A percentile compares a stretch with the other conserved stretches of the same genome.
These are phyloP conservation scores for Chloropsis hardwickii DNA, from an alignment of 2,113 vertebrate species.

Conservation along the genomic window DNA sequence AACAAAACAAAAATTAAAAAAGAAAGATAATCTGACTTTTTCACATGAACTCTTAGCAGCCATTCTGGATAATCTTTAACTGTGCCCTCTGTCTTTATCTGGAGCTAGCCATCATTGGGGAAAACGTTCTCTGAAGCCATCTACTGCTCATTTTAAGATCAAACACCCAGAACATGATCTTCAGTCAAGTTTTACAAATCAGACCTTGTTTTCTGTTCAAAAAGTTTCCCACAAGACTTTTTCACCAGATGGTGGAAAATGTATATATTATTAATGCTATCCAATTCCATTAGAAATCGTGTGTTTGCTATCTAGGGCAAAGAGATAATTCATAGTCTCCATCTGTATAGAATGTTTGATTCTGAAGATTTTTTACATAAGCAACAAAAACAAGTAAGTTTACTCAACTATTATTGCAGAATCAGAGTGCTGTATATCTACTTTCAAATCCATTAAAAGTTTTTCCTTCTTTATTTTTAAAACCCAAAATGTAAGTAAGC, in stretches of 20 bases:
- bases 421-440: background rate
- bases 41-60: background rate
- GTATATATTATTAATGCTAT: conserved; percentile 72
- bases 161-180: background rate
- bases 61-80: background rate
- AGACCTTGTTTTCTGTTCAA: conserved; percentile 42
- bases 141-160: conserved; percentile 21
- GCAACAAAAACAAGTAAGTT: background rate
- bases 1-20: too few relatives aligned
- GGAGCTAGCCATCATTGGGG: background rate
- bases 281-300: conserved; percentile 61
- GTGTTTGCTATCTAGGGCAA: conserved; percentile 63
- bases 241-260: conserved; percentile 65
- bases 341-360: conserved; percentile 39
- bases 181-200: conserved; percentile 40
- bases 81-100: background rate
- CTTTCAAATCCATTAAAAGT: background rate
- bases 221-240: conserved; percentile 49
- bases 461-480: background rate
- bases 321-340: conserved; percentile 56
- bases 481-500: background rate
- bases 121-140: background rate
- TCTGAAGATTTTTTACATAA: conserved; percentile 49
- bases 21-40: background rate
- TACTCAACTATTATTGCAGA: background rate